Conservation (phyloP, 2,797 vertebrate species). For the Schizopygopsis pylzovi region DNA sequence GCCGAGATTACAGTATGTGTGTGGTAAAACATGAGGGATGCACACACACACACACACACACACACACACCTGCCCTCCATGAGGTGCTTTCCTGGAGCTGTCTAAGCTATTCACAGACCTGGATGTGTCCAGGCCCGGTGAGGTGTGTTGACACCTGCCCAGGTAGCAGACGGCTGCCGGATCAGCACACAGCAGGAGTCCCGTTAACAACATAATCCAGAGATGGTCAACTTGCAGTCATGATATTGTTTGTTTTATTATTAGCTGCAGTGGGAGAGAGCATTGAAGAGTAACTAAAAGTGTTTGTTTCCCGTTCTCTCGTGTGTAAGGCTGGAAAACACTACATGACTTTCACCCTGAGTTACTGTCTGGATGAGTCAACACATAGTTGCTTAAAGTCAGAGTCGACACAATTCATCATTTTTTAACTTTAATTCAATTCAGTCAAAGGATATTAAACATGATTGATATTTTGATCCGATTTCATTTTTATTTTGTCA, state of each 20-base stretch:
- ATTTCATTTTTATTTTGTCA: not conserved
- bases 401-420: not conserved
- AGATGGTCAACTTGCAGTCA: not conserved
- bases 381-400: not conserved
- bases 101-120: not conserved
- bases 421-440: not conserved
- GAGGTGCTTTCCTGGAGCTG: too few species aligned
- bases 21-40: not conserved
- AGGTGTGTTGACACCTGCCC: slow-evolving; percentile 30
- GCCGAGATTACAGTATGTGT: not conserved
- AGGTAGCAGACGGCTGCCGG: slow-evolving; percentile 12
- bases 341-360: not conserved
- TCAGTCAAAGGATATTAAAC: not conserved
- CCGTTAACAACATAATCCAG: slow-evolving; percentile 1
- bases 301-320: not conserved
- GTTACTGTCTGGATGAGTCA: not conserved
- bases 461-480: not conserved
- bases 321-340: not conserved
- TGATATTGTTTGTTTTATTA: slow-evolving; percentile 10
- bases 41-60: too few species aligned
- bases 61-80: too few species aligned
- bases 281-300: too few species aligned
- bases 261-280: not conserved
- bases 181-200: slow-evolving; percentile 21
- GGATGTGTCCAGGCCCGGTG: not conserved